phyloP scores from a whole-genome alignment of 2,888 invertebrate genomes.

The Leptinotarsa juncta region DNA sequence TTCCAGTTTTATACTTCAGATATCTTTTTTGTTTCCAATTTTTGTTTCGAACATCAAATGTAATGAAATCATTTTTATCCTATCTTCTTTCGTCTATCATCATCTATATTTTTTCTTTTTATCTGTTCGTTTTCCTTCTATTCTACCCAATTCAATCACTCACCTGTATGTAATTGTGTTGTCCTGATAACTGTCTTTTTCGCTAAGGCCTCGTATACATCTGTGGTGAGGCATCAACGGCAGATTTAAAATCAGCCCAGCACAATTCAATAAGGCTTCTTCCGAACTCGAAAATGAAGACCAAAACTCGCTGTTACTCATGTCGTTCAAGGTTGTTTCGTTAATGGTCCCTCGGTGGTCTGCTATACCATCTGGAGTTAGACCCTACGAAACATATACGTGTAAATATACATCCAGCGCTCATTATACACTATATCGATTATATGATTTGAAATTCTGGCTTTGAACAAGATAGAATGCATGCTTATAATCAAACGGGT shows the following conservation, averaged over 20 bases:
- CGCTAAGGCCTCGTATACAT: conserved; percentile 66
- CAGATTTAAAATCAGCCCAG: conserved; percentile 78
- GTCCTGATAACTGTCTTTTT: conserved; percentile 67
- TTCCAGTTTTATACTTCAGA: too few relatives aligned
- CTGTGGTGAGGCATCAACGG: conserved; percentile 75
- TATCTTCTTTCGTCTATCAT: background rate
- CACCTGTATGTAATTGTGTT: conserved; percentile 79
- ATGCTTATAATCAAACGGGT: too few relatives aligned
- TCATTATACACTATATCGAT: too few relatives aligned
- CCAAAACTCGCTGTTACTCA: conserved; percentile 83
- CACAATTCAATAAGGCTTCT: conserved; percentile 79
- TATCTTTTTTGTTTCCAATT: too few relatives aligned
- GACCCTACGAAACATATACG: conserved; percentile 62
- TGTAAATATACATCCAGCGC: too few relatives aligned
- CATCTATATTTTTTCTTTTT: background rate
- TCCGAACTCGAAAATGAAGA: conserved; percentile 86
- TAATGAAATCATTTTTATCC: too few relatives aligned
- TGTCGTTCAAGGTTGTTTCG: conserved; percentile 75
- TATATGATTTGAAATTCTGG: too few relatives aligned
- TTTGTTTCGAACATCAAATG: too few relatives aligned
- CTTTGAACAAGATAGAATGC: too few relatives aligned
- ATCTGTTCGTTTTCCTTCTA: background rate
- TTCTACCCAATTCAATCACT: conserved; percentile 34
- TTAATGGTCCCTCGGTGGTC: conserved; percentile 74
- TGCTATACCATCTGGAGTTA: conserved; percentile 74